These are phyloP conservation scores for Heteropelma amictum DNA, from an alignment of 2,888 invertebrate genomes.

Conservation along the genomic window DNA sequence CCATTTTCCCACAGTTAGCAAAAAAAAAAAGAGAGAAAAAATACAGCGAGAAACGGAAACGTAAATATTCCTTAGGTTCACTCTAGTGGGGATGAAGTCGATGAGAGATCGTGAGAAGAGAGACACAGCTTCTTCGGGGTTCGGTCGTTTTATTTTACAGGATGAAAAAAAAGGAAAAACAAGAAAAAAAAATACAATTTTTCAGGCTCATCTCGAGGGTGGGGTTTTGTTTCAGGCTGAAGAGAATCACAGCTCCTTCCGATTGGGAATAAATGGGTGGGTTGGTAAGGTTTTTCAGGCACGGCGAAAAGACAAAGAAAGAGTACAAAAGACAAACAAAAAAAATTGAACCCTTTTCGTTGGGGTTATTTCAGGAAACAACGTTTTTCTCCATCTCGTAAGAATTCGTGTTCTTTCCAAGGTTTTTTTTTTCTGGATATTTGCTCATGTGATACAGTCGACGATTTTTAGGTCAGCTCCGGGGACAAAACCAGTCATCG, in stretches of 20 bases:
- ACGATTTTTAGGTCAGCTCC: conserved; percentile 67
- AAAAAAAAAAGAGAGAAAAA: conserved; percentile 13
- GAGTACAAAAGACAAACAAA: conserved; percentile 14
- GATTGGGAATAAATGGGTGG: conserved; percentile 51
- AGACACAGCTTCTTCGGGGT: conserved; percentile 49
- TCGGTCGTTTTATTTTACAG: conserved; percentile 48
- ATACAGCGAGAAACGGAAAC: conserved; percentile 10
- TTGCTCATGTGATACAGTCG: conserved; percentile 32
- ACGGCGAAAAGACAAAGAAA: conserved; percentile 18
- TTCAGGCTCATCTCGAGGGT: conserved; percentile 54
- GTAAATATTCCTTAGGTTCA: conserved; percentile 37
- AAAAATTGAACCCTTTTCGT: conserved; percentile 44
- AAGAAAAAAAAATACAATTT: conserved; percentile 53
- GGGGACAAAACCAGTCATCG: conserved; percentile 62
- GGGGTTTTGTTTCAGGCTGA: conserved; percentile 55
- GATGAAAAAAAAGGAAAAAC: too few relatives aligned
- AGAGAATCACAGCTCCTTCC: conserved; percentile 56
- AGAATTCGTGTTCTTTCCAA: conserved; percentile 32
- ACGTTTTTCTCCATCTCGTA: conserved; percentile 34
- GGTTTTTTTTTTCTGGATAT: conserved; percentile 49
- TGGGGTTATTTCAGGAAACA: conserved; percentile 54
- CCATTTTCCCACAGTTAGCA: conserved; percentile 41
- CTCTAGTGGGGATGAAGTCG: conserved; percentile 48
- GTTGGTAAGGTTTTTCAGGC: conserved; percentile 45
- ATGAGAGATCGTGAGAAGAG: conserved; percentile 52